Evolutionary conservation across 2,888 invertebrate species (phyloP).

Genomic region (Synanthedon formicaeformis): DNA sequence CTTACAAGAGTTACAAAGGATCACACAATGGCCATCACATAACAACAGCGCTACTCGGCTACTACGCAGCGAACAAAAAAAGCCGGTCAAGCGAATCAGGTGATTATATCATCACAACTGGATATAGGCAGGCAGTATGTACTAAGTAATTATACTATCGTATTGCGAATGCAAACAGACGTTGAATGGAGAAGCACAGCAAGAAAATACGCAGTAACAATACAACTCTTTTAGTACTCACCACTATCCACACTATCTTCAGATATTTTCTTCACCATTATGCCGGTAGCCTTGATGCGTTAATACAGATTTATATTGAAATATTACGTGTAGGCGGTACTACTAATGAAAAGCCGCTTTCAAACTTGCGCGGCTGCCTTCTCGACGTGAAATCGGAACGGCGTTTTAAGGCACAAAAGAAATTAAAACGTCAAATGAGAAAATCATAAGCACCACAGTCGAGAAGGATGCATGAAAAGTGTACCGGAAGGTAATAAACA

Average conservation of each 20-base stretch:
- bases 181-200: constrained; percentile 3
- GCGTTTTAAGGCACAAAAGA: constrained; percentile 45
- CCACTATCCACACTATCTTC: constrained; percentile 70
- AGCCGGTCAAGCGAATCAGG: constrained; percentile 16
- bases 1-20: constrained; percentile 1
- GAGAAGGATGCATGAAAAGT: constrained; percentile 63
- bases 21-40: constrained; percentile 5
- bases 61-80: constrained; percentile 25
- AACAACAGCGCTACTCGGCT: constrained; percentile 1
- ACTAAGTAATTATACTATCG: neutral
- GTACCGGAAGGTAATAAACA: constrained; percentile 64
- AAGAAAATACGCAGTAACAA: constrained; percentile 5
- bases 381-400: constrained; percentile 67
- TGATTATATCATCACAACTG: constrained; percentile 7
- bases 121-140: neutral
- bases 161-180: neutral
- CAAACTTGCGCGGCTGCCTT: constrained; percentile 66
- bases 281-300: constrained; percentile 50
- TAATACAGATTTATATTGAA: constrained; percentile 54
- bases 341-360: constrained; percentile 69
- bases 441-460: constrained; percentile 54
- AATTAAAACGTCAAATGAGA: constrained; percentile 46
- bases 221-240: constrained; percentile 28
- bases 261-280: constrained; percentile 70
- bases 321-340: constrained; percentile 56